Evolutionary conservation across 1,140 invertebrate genomes (phyloP).

Genomic region (Akabosia matsudoensis): DNA sequence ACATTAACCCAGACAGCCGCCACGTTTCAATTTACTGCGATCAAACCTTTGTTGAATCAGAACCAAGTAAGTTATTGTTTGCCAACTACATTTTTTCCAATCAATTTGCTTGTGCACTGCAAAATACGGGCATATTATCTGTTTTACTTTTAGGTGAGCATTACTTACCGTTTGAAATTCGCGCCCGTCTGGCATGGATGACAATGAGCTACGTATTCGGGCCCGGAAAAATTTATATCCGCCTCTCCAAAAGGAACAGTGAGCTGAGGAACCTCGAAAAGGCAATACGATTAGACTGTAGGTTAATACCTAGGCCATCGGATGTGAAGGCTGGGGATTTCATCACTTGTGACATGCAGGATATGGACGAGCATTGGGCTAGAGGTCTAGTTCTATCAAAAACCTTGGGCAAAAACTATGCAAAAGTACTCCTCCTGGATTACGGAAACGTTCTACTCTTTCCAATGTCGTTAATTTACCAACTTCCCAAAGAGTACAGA

Average conservation of each 20-base stretch:
- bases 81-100: too few species aligned
- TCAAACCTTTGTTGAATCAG: too few species aligned
- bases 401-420: neutral
- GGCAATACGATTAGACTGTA: neutral
- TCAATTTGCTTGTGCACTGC: too few species aligned
- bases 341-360: neutral
- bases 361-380: neutral
- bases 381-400: neutral
- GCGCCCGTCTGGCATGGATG: neutral
- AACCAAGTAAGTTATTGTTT: too few species aligned
- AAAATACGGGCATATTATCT: too few species aligned
- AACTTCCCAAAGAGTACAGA: neutral
- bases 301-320: neutral
- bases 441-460: neutral
- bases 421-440: neutral
- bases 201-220: neutral
- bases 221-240: neutral
- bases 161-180: neutral
- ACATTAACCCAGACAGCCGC: too few species aligned
- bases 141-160: too few species aligned
- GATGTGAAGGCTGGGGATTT: neutral
- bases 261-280: neutral
- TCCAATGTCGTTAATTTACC: neutral
- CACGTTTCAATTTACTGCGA: too few species aligned
- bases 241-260: neutral